Evolutionary conservation across 92 coral and sea anemone genomes (phyloP).

Genomic region (Epizoanthus ramosus): DNA sequence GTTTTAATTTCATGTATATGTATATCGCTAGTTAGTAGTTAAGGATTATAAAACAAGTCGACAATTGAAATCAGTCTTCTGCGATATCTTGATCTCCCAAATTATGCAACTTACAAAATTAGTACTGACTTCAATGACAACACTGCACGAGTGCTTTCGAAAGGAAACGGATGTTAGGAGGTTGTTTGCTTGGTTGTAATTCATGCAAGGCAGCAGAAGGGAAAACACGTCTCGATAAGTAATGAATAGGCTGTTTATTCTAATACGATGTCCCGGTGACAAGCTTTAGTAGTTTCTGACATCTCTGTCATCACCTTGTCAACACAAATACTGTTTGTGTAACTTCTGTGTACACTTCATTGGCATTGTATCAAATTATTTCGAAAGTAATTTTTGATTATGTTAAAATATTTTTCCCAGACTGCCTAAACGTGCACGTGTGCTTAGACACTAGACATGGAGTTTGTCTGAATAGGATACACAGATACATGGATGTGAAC

Average conservation of each 20-base stretch:
- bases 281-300: not conserved
- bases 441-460: too few relatives aligned
- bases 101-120: not conserved
- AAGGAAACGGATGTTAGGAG: conserved; percentile 22
- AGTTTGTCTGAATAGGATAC: too few relatives aligned
- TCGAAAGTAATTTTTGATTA: too few relatives aligned
- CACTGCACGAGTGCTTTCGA: conserved; percentile 1
- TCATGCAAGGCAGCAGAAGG: conserved; percentile 8
- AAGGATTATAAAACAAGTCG: too few relatives aligned
- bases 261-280: conserved; percentile 34
- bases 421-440: too few relatives aligned
- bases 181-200: not conserved
- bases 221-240: conserved; percentile 40
- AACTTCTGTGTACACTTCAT: too few relatives aligned
- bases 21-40: too few relatives aligned
- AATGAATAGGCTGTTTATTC: conserved; percentile 28
- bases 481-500: too few relatives aligned
- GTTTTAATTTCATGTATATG: too few relatives aligned
- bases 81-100: not conserved
- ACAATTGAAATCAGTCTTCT: too few relatives aligned
- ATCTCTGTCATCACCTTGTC: not conserved
- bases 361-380: too few relatives aligned
- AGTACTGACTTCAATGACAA: not conserved
- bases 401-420: too few relatives aligned
- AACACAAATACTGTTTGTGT: not conserved